These are phyloP conservation scores for Glyptemys insculpta DNA, from an alignment of 2,797 vertebrate genomes.

Conservation along the genomic window DNA sequence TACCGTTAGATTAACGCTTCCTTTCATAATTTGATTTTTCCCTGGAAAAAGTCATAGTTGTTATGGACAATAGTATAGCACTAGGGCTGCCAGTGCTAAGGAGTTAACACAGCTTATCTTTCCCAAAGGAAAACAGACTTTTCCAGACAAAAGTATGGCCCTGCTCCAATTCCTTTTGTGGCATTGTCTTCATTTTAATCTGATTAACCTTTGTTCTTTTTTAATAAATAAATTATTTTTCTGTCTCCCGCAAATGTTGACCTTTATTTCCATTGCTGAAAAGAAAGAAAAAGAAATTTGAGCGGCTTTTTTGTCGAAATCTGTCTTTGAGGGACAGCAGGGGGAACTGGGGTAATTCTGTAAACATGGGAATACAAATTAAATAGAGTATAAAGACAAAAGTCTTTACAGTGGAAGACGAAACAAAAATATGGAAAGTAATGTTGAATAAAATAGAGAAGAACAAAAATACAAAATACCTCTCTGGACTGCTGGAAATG, in stretches of 20 bases:
- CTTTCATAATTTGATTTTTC: background rate
- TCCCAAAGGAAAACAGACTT: background rate
- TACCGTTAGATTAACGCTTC: fast-evolving
- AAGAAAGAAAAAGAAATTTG: background rate
- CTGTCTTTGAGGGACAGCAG: background rate
- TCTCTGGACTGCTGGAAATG: background rate
- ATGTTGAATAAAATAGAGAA: too few species aligned
- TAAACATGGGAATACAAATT: too few species aligned
- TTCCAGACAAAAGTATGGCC: background rate
- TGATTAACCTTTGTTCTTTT: background rate
- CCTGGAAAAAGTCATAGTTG: background rate
- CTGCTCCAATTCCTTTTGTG: background rate
- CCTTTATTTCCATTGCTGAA: too few species aligned
- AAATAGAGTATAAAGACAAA: background rate
- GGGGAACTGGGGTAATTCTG: too few species aligned
- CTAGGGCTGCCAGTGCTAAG: fast-evolving
- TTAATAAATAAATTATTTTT: background rate
- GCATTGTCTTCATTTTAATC: background rate
- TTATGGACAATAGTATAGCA: background rate
- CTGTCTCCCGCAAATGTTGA: background rate
- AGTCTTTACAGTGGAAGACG: background rate
- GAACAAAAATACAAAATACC: background rate
- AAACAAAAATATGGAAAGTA: background rate
- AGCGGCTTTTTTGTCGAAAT: background rate
- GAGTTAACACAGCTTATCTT: background rate